A percentile compares a stretch with the other conserved stretches of the same genome.
These are phyloP conservation scores for fruit fly (Drosophila melanogaster) DNA, from an alignment of 1,140 invertebrate species.

Conservation along the genomic window DNA sequence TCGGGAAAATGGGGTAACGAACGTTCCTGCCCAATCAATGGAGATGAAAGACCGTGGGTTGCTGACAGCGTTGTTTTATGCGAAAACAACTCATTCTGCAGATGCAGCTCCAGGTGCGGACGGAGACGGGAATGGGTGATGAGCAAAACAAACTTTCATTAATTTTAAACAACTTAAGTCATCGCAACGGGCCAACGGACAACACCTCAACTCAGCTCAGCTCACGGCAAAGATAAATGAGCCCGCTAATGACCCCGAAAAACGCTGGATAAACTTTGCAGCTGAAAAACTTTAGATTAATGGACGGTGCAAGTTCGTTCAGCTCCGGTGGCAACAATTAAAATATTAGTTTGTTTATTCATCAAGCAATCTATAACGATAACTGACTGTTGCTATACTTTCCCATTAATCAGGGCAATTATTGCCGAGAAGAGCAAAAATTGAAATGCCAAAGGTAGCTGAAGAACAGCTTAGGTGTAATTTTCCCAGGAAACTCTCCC, in stretches of 20 bases:
- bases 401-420: constrained; percentile 27
- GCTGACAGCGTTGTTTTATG: constrained; percentile 37
- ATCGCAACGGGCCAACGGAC: constrained; percentile 3
- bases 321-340: constrained; percentile 52
- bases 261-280: constrained; percentile 58
- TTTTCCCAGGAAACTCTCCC: background rate
- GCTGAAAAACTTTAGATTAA: constrained; percentile 64
- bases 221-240: constrained; percentile 66
- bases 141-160: constrained; percentile 57
- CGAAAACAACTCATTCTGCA: constrained; percentile 33
- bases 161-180: constrained; percentile 61
- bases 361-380: constrained; percentile 16
- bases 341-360: constrained; percentile 58
- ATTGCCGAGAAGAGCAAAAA: constrained; percentile 4
- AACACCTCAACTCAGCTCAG: constrained; percentile 21
- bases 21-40: constrained; percentile 34
- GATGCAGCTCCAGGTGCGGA: constrained; percentile 17
- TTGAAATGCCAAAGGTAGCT: constrained; percentile 23
- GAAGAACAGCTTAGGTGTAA: background rate
- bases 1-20: background rate
- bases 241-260: constrained; percentile 57
- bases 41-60: constrained; percentile 18
- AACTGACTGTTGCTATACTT: constrained; percentile 35
- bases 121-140: background rate
- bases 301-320: constrained; percentile 27